Evolutionary conservation across 1,140 invertebrate species (phyloP).

Genomic region (Andrena cerasifolii): DNA sequence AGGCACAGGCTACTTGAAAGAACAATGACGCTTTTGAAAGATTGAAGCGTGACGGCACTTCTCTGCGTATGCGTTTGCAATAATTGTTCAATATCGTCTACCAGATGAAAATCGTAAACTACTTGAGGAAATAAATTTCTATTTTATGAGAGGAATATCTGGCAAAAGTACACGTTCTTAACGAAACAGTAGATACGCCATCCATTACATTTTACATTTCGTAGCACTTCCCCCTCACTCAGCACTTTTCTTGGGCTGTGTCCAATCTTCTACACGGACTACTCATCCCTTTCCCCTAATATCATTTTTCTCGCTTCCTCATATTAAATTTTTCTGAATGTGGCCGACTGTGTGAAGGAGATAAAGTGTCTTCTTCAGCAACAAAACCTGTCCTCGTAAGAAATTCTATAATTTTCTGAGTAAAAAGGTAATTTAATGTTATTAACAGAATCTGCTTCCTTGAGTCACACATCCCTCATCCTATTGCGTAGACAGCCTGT

Average conservation of each 20-base stretch:
- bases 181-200: neutral
- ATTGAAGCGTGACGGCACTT: neutral
- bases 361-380: neutral
- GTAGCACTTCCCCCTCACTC: neutral
- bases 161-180: neutral
- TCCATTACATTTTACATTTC: constrained; percentile 26
- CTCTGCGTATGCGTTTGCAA: neutral
- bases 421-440: neutral
- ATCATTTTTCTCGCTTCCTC: constrained; percentile 8
- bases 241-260: constrained; percentile 15
- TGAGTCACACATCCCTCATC: neutral
- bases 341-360: neutral
- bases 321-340: constrained; percentile 17
- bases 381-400: neutral
- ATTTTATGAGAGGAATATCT: neutral
- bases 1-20: too few species aligned
- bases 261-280: constrained; percentile 15
- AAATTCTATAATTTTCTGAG: constrained; percentile 10
- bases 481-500: neutral
- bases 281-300: neutral
- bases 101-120: neutral
- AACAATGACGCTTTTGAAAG: neutral
- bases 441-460: neutral
- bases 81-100: neutral
- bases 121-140: neutral